Evolutionary conservation across 23 tunicate species (phyloP), one percentile per base, ranked within the genome.

Genomic region (Styela clava): DNA sequence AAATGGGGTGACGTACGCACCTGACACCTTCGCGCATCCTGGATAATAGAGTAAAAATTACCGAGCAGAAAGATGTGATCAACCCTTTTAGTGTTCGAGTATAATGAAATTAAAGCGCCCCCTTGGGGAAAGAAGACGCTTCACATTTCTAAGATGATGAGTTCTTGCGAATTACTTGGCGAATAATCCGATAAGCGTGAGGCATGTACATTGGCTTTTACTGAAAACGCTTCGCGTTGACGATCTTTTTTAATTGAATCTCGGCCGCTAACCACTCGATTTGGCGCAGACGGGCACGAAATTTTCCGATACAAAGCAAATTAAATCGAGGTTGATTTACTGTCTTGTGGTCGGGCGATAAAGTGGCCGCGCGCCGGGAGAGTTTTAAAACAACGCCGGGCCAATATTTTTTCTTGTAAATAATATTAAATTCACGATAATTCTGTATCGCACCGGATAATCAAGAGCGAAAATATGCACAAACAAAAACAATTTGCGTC

Each of bases 181-280:
- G 65, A 52, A 22, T 76, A 76, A 76, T 76, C 81, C n/a, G 81
- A 76, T 76, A 51, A 76, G 65, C 65, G 63, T 24, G 81, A 7
- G 81, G 29, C 65, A 36, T 76, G 65, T 76, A 76, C 81, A 76
- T 44, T 76, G 81, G 52, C 81, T 76, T 76, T 52, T 51, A 52
- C 62, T 52, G 65, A 52, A 76, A 56, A 71, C 52, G 9, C 16
- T 76, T 44, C 69, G 81, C 37, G 81, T 76, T 76, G 81, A 76
- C 81, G 81, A 76, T 76, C 81, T 33, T 76, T 76, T 27, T 76
- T 76, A 76, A 76, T 76, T 56, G 24, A 76, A 76, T 76, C 81
- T 52, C 81, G n/a, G n/a, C 21, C 64, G 64, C 29, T 76, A 36
- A 44, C 64, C 52, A 52, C 81, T 35, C 64, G 32, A 52, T 52